These are phyloP conservation scores for Liodrosophila aerea DNA, from an alignment of 2,888 invertebrate species.

Conservation along the genomic window DNA sequence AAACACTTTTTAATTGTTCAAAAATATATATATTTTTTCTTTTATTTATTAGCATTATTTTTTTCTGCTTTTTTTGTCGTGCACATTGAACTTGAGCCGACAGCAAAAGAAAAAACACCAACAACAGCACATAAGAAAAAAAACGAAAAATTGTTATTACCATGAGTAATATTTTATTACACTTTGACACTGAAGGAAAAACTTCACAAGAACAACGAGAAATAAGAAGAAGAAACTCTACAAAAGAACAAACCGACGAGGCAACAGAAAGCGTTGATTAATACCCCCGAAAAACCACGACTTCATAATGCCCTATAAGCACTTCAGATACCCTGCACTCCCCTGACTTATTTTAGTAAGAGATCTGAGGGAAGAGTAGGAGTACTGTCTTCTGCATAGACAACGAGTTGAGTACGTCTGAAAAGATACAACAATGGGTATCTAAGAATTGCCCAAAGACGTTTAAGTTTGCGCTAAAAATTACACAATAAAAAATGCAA, in stretches of 20 bases:
- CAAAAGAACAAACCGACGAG: constrained; percentile 12
- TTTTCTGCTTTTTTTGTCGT: constrained; percentile 36
- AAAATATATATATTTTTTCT: constrained; percentile 20
- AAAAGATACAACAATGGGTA: too few relatives aligned
- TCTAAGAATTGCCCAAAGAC: too few relatives aligned
- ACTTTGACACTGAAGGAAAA: constrained; percentile 76
- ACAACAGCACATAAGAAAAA: constrained; percentile 23
- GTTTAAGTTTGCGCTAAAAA: too few relatives aligned
- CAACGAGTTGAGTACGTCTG: too few relatives aligned
- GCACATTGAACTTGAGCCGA: constrained; percentile 78
- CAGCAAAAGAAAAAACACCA: constrained; percentile 43
- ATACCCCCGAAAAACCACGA: constrained; percentile 9
- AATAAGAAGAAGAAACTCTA: constrained; percentile 12
- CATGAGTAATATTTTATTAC: constrained; percentile 78
- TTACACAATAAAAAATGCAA: too few relatives aligned
- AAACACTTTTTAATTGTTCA: constrained; percentile 72
- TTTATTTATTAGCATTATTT: constrained; percentile 10
- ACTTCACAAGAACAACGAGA: constrained; percentile 55
- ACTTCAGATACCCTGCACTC: too few relatives aligned
- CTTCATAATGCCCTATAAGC: too few relatives aligned
- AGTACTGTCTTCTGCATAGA: too few relatives aligned
- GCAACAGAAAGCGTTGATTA: constrained; percentile 9
- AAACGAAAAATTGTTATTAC: constrained; percentile 71
- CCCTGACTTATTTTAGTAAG: too few relatives aligned
- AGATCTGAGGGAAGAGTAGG: too few relatives aligned